A percentile compares a stretch with the other conserved stretches of the same genome.
phyloP scores from a whole-genome alignment of 2,113 vertebrate genomes.

The Phasianus colchicus region DNA sequence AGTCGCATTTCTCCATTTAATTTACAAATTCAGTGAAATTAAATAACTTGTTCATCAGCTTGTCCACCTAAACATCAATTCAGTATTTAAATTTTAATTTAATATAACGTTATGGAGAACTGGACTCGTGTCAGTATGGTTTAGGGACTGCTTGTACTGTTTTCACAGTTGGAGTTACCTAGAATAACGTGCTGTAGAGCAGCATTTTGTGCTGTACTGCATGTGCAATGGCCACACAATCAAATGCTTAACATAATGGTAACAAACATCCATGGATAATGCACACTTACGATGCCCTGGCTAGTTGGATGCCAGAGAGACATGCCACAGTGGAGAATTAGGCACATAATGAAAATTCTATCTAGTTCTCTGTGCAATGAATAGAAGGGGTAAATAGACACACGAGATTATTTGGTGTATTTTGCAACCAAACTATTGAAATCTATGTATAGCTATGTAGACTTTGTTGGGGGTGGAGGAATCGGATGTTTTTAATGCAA shows the following conservation, averaged over 20 bases:
- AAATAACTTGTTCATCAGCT: constrained; percentile 17
- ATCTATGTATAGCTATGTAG: neutral
- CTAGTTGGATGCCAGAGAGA: neutral
- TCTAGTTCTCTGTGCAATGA: neutral
- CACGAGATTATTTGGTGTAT: neutral
- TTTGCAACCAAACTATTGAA: neutral
- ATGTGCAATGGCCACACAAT: neutral
- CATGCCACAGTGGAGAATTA: neutral
- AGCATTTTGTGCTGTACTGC: neutral
- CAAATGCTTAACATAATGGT: constrained; percentile 24
- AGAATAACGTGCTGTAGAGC: constrained; percentile 36
- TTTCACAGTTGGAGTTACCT: neutral
- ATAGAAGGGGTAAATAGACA: constrained; percentile 6
- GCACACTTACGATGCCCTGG: neutral
- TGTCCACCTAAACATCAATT: neutral
- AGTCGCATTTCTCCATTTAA: constrained; percentile 1
- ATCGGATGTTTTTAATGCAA: neutral
- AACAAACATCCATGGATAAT: neutral
- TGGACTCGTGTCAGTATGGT: neutral
- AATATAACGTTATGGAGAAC: neutral
- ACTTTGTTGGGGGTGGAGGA: neutral
- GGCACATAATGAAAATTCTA: neutral
- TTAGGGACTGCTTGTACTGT: constrained; percentile 3
- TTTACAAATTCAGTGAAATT: neutral
- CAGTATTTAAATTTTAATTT: constrained; percentile 15